Evolutionary conservation across 2,888 invertebrate genomes (phyloP), one percentile per base, ranked within the genome.

Genomic region (Tipula confusa): DNA sequence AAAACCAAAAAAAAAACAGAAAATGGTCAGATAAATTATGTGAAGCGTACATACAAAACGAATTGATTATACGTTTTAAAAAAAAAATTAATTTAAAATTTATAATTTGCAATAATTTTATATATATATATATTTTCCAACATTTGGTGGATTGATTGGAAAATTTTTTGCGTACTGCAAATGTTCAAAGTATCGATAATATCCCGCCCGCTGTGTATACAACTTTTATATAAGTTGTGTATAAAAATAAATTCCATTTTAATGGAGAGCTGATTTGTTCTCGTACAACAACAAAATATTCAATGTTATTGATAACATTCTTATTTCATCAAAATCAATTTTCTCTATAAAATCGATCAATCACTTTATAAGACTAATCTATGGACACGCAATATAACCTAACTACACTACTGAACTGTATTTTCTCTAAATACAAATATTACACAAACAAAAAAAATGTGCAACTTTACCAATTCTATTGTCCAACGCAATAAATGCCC

Each of bases 261-360:
- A 64, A 64, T 64, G 64, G 64, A 64, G 64, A 64, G 64, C 43
- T 43, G 43, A 43, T 15, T 43, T 43, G 15, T 43, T 3, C 11
- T n/a, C 0, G 33, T 33, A 33, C 33, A 33, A 33, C 6, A 3
- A 33, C 7, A 33, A 33, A n/a, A 11, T 36, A 15, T 15, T 43
- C 5, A 9, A 36, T n/a, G 64, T 64, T 64, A 64, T 64, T 64
- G 64, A 64, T 64, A 64, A 64, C 64, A 64, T 64, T 24, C 64
- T 64, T 64, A 64, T 24, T 64, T 64, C 64, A 64, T 64, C 64
- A 64, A 64, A 64, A 64, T 64, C 64, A 64, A 64, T 64, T 64
- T 64, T 64, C 64, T 64, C 2, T 24, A 64, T 64, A 64, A 64
- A 64, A 64, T 64, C 64, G 64, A 64, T 64, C 64, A 64, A 64